A percentile compares a stretch with the other conserved stretches of the same genome.
Conservation (phyloP, 1,140 invertebrate genomes). For the Armadillidium nasatum region DNA sequence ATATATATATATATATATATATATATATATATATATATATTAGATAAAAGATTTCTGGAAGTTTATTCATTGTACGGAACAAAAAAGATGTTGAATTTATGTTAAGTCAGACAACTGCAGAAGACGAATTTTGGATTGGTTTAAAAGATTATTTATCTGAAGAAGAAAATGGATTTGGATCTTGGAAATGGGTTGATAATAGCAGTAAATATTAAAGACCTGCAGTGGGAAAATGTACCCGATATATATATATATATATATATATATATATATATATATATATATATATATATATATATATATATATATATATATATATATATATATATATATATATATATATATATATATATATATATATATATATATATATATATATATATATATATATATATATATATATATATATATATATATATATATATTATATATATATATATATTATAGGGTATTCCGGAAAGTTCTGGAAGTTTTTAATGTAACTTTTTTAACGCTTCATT, state of each 20-base stretch:
- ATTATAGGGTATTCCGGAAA: too few species aligned
- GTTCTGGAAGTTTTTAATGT: too few species aligned
- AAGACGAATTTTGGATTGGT: background rate
- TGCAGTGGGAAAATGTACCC: too few species aligned
- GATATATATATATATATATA: background rate
- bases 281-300: constrained; percentile 12
- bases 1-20: too few species aligned
- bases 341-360: constrained; percentile 20
- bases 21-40: too few species aligned
- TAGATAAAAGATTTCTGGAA: too few species aligned
- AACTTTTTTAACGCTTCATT: too few species aligned
- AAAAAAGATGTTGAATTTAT: too few species aligned
- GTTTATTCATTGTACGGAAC: too few species aligned
- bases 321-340: constrained; percentile 19
- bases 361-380: constrained; percentile 14
- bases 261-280: constrained; percentile 19
- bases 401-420: constrained; percentile 19
- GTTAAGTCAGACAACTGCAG: too few species aligned
- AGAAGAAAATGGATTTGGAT: background rate
- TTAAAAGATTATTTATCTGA: background rate
- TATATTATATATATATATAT: background rate
- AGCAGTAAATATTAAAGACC: background rate
- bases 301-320: constrained; percentile 20
- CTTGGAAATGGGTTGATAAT: too few species aligned
- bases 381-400: constrained; percentile 18